Percentiles rank a stretch among this genome's conserved stretches.
Conservation (phyloP, 2,888 invertebrate species). For the Strigamia transsilvanica region DNA sequence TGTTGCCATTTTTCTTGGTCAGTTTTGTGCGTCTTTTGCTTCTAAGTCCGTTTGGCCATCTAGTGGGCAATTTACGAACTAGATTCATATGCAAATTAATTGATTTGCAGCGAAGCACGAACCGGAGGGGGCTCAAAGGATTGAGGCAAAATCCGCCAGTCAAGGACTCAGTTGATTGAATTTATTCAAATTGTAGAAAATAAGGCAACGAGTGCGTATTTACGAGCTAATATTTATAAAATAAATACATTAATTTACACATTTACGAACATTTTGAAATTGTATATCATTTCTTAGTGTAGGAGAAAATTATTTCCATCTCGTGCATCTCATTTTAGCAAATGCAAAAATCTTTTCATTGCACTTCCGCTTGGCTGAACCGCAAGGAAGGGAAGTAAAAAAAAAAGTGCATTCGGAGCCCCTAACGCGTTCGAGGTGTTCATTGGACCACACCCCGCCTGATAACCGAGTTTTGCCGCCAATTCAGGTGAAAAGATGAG, state of each 20-base stretch:
- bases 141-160: constrained; percentile 16
- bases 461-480: constrained; percentile 35
- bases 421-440: constrained; percentile 31
- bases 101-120: constrained; percentile 36
- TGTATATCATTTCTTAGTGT: neutral
- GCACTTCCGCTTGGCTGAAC: constrained; percentile 9
- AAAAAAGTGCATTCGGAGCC: constrained; percentile 33
- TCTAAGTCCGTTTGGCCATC: constrained; percentile 13
- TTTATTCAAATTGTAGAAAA: constrained; percentile 27
- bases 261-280: neutral
- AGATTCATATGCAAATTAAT: constrained; percentile 36
- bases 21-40: constrained; percentile 8
- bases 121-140: constrained; percentile 25
- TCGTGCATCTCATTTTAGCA: neutral
- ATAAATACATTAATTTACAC: neutral
- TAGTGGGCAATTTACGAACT: constrained; percentile 36
- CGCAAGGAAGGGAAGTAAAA: neutral
- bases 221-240: neutral
- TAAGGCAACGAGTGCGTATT: neutral
- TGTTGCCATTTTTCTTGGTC: constrained; percentile 32
- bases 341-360: constrained; percentile 37
- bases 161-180: constrained; percentile 26
- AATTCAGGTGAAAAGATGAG: constrained; percentile 38
- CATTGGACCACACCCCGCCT: constrained; percentile 33
- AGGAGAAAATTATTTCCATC: neutral